phyloP scores from a whole-genome alignment of 2,797 vertebrate genomes.

The Hippopotamyrus pictus region DNA sequence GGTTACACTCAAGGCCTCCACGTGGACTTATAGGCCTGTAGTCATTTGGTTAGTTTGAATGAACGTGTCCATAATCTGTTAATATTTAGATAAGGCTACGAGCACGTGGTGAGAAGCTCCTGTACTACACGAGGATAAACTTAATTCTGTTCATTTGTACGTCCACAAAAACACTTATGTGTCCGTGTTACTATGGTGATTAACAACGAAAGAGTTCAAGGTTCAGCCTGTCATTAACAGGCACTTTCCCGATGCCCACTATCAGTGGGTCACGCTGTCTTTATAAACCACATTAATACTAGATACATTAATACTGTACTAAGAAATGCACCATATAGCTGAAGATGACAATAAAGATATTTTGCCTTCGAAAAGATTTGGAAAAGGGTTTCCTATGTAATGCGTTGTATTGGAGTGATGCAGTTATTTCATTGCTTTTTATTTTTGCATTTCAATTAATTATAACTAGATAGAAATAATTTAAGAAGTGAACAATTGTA shows the following conservation, averaged over 20 bases:
- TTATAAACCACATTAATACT: not conserved
- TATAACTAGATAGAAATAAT: not conserved
- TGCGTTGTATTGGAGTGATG: not conserved
- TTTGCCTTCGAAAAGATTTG: not conserved
- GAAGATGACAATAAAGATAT: not conserved
- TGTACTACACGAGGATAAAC: not conserved
- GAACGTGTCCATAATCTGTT: not conserved
- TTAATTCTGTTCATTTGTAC: not conserved
- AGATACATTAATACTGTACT: not conserved
- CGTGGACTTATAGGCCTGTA: not conserved
- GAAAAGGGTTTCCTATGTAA: not conserved
- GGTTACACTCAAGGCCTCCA: not conserved
- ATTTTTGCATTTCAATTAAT: not conserved
- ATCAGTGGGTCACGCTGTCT: not conserved
- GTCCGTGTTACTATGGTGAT: constrained; percentile 51
- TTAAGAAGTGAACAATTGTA: not conserved
- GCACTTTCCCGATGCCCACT: constrained; percentile 16
- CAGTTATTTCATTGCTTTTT: not conserved
- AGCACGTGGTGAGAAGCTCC: not conserved
- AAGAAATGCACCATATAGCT: not conserved
- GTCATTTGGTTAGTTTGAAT: not conserved
- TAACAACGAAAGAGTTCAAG: constrained; percentile 37
- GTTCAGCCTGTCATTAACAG: constrained; percentile 43
- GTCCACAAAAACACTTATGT: constrained; percentile 9
- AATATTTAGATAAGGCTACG: not conserved